A percentile compares a stretch with the other conserved stretches of the same genome.
Evolutionary conservation across 1,140 invertebrate species (phyloP).

Genomic region (Yoshiicerus persimilis): DNA sequence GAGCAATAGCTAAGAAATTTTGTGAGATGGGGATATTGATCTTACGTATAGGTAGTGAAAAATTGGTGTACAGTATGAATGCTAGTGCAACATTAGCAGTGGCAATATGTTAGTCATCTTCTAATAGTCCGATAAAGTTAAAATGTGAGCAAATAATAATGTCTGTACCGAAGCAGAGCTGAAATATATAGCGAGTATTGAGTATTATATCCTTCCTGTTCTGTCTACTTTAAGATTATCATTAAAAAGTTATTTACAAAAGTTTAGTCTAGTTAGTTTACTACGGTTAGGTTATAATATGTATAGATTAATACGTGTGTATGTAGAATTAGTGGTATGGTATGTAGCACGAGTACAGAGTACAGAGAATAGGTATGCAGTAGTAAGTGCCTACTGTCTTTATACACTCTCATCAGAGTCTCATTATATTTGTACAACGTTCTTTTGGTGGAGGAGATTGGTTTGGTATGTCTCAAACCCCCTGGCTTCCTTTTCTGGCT

Average conservation of each 20-base stretch:
- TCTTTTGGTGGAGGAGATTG: constrained; percentile 10
- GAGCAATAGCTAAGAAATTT: neutral
- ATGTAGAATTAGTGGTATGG: neutral
- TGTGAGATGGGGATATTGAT: neutral
- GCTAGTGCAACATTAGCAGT: neutral
- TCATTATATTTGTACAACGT: neutral
- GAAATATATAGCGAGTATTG: neutral
- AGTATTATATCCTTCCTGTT: no score
- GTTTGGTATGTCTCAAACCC: constrained; percentile 20
- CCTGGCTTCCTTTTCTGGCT: constrained; percentile 47
- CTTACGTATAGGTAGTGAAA: neutral
- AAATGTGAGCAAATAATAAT: neutral
- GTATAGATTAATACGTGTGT: neutral
- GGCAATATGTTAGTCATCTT: neutral
- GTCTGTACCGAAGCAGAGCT: neutral
- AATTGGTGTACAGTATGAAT: neutral
- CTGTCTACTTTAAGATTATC: neutral
- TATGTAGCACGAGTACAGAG: neutral
- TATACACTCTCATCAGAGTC: neutral
- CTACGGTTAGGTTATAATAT: neutral
- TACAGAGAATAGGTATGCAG: neutral
- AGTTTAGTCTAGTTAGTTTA: neutral
- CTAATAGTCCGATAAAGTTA: neutral
- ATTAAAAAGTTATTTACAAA: neutral
- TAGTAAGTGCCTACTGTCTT: neutral